phyloP scores from a whole-genome alignment of 2,888 invertebrate genomes.

The Tetragonula carbonaria region DNA sequence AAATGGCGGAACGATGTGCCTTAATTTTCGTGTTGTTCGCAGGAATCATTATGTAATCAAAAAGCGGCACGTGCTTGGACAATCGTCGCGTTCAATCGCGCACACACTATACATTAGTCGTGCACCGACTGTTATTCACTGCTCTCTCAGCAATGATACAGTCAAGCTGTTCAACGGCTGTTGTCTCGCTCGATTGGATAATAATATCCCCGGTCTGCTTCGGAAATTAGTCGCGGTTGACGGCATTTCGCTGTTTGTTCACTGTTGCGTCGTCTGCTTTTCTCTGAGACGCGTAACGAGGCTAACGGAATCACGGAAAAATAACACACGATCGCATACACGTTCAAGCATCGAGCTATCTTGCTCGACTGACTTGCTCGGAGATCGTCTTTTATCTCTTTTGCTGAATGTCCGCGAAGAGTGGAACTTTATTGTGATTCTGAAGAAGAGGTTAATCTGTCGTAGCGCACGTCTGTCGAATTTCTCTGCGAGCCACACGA shows the following conservation, averaged over 20 bases:
- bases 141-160: slow-evolving; percentile 63
- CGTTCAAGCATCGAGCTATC: background rate
- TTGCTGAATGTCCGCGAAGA: background rate
- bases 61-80: slow-evolving; percentile 42
- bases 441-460: background rate
- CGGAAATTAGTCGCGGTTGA: slow-evolving; percentile 59
- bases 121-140: slow-evolving; percentile 53
- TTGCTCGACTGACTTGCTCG: background rate
- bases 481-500: too few relatives aligned
- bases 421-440: background rate
- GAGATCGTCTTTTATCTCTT: background rate
- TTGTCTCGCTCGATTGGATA: slow-evolving; percentile 64
- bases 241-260: slow-evolving; percentile 52
- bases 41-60: slow-evolving; percentile 60
- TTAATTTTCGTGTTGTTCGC: slow-evolving; percentile 34
- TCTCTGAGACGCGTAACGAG: background rate
- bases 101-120: slow-evolving; percentile 31
- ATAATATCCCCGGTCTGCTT: slow-evolving; percentile 65
- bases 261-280: slow-evolving; percentile 24
- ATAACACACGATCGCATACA: background rate
- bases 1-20: slow-evolving; percentile 50
- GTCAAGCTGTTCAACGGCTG: slow-evolving; percentile 34
- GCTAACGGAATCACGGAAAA: background rate
- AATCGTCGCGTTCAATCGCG: slow-evolving; percentile 67
- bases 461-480: too few relatives aligned